A percentile compares a stretch with the other conserved stretches of the same genome.
phyloP scores from a whole-genome alignment of 2,888 invertebrate species.

The Pherbina coryleti region DNA sequence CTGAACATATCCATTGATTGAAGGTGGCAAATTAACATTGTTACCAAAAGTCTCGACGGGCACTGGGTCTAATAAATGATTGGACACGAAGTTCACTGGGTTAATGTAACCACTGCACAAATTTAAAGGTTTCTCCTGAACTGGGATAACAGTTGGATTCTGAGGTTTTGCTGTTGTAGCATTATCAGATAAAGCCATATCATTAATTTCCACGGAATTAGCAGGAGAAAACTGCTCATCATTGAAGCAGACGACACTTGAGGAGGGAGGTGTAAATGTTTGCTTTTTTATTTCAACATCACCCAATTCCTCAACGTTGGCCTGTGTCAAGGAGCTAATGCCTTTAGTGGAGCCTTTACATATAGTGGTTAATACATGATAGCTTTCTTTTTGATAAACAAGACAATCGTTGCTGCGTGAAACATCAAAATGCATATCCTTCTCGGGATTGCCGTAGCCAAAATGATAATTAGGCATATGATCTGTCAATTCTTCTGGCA shows the following conservation, averaged over 20 bases:
- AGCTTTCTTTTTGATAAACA: slow-evolving; percentile 49
- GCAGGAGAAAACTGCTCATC: slow-evolving; percentile 47
- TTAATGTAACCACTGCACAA: slow-evolving; percentile 3
- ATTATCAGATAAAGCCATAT: slow-evolving; percentile 48
- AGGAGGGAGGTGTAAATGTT: not conserved
- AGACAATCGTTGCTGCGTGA: slow-evolving; percentile 50
- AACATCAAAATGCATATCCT: slow-evolving; percentile 46
- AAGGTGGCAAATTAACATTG: not conserved
- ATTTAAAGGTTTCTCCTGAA: not conserved
- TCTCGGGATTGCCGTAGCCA: slow-evolving; percentile 48
- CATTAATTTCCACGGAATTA: slow-evolving; percentile 54
- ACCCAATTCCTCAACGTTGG: not conserved
- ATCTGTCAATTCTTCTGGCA: slow-evolving; percentile 58
- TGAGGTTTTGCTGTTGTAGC: slow-evolving; percentile 35
- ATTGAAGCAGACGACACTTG: slow-evolving; percentile 24
- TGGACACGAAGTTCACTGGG: not conserved
- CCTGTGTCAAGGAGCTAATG: not conserved
- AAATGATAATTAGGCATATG: slow-evolving; percentile 49
- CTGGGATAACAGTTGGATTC: not conserved
- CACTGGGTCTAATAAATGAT: not conserved
- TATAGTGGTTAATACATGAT: slow-evolving; percentile 47
- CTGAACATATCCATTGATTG: slow-evolving; percentile 54
- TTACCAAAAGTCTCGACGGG: not conserved
- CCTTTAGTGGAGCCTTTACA: slow-evolving; percentile 39
- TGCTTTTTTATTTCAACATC: not conserved